phyloP scores from a whole-genome alignment of 2,888 invertebrate species.

The Scaptomyza cyrtandrae region DNA sequence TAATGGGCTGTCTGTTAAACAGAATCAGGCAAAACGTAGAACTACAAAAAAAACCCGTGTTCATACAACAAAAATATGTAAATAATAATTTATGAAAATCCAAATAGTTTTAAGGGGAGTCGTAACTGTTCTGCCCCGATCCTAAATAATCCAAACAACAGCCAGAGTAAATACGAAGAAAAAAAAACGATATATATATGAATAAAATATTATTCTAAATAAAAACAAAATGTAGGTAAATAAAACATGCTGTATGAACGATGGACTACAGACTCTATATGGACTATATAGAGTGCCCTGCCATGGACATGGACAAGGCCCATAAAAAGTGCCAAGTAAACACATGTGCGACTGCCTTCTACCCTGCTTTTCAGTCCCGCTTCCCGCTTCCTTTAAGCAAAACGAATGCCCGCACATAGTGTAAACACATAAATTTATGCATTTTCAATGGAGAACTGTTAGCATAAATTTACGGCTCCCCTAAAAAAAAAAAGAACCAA shows the following conservation, averaged over 20 bases:
- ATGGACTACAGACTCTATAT: constrained; percentile 23
- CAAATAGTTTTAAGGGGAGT: constrained; percentile 54
- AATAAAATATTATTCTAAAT: constrained; percentile 62
- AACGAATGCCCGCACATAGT: constrained; percentile 74
- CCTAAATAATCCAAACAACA: constrained; percentile 28
- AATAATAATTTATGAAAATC: constrained; percentile 75
- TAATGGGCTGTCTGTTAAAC: constrained; percentile 54
- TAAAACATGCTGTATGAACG: constrained; percentile 53
- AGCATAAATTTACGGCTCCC: constrained; percentile 77
- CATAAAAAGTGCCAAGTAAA: constrained; percentile 78
- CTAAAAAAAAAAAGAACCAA: constrained; percentile 21
- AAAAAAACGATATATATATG: constrained; percentile 45
- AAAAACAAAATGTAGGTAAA: constrained; percentile 69
- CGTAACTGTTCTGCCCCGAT: constrained; percentile 1
- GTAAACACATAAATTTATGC: constrained; percentile 80
- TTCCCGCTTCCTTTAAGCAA: constrained; percentile 21
- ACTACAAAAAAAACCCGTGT: not conserved
- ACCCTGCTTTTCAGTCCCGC: not conserved
- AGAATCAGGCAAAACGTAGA: constrained; percentile 12
- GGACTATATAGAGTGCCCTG: constrained; percentile 29
- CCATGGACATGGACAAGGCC: constrained; percentile 42
- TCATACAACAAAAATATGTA: constrained; percentile 46
- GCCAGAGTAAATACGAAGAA: constrained; percentile 57
- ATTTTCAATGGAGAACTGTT: constrained; percentile 80
- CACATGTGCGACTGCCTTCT: constrained; percentile 60